These are phyloP conservation scores for Naja naja DNA, from an alignment of 2,113 vertebrate genomes.

Conservation along the genomic window DNA sequence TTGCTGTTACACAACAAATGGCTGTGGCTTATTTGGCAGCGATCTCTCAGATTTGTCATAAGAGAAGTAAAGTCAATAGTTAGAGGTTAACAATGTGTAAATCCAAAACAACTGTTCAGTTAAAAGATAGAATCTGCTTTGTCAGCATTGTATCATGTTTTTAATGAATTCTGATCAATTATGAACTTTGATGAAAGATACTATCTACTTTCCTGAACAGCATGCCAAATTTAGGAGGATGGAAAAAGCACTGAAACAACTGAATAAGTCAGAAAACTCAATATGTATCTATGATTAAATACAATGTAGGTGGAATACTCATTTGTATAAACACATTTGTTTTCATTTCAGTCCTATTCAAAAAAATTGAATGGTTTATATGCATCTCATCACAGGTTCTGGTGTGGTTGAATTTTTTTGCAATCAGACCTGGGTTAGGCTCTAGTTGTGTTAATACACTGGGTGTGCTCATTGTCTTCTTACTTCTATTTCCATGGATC, in stretches of 20 bases:
- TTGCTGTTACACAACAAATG: conserved; percentile 11
- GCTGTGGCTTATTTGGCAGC: conserved; percentile 25
- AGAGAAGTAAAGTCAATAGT: neutral
- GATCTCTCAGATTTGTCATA: neutral
- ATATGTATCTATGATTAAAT: neutral
- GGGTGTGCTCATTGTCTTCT: neutral
- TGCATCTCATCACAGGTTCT: neutral
- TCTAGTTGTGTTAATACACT: neutral
- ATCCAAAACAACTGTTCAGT: neutral
- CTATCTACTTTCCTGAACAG: neutral
- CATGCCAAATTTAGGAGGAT: neutral
- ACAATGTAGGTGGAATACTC: neutral
- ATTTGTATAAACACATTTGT: neutral
- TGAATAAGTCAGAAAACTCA: neutral
- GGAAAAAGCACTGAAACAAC: neutral
- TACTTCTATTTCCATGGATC: neutral
- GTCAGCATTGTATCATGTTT: neutral
- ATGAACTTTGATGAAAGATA: neutral
- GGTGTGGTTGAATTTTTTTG: neutral
- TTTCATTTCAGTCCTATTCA: neutral
- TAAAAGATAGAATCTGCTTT: neutral
- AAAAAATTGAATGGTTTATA: neutral
- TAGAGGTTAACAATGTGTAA: neutral
- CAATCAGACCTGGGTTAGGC: neutral
- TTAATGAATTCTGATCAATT: neutral